Base-by-base conservation (phyloP, 2,888 invertebrate genomes). In the Syrphus vitripennis region DNA sequence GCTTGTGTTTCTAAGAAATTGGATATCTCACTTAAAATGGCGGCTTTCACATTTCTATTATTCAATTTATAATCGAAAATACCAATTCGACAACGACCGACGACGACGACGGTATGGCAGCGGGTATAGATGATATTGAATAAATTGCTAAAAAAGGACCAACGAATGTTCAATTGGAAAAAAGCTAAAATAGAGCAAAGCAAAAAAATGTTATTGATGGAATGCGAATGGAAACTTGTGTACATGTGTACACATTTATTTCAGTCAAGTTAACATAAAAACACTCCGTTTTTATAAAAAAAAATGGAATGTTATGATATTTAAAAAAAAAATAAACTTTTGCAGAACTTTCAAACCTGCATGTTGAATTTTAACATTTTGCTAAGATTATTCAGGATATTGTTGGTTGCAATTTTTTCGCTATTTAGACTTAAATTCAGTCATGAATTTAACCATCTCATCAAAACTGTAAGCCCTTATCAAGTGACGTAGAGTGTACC, bases 61-160 rank as follows among this genome's bases (percentile, higher is more conserved):
- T 80, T 81, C 84, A 69, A 84, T 84, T 84, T 84, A 84, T 81
- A 84, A 84, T 84, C 84, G 76, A 84, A 78, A 48, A 80, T 74
- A 16, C 55, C 79, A 75, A 65, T 63, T 57, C 63, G 74, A 80
- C 63, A 40, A 61, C 26, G 16, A 40, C 40, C 26, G 16, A 40
- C 40, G 40, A 26, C 40, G n/a, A n/a, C 40, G 63, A 31, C 14
- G 31, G 9, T 19, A 37, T 71, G 31, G 42, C 26, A 65, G 65
- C 63, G 63, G 19, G 57, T 31, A 29, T 57, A 37, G 21, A 59
- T 21, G 59, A 59, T n/a, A 55, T 42, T 42, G 48, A 45, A 63
- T 45, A 80, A 80, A 84, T 84, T n/a, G 67, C 42, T 84, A 84
- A 84, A 84, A 83, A 84, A 84, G 75, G 70, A 80, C 80, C 42